phyloP scores from a whole-genome alignment of 2,888 invertebrate species.

The Agelastica alni region DNA sequence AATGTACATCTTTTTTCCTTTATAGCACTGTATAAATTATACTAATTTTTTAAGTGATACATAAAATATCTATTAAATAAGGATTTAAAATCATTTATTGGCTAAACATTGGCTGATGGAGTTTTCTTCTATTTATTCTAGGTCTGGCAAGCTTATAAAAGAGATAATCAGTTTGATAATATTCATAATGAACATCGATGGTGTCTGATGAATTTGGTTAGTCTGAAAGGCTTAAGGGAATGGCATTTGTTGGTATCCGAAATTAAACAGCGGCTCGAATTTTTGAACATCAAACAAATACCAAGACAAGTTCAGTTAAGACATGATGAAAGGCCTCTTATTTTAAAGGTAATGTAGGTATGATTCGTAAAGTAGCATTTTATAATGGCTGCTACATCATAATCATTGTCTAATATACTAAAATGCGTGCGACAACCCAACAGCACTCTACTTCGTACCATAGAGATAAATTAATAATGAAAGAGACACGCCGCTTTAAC shows the following conservation, averaged over 20 bases:
- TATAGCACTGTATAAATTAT: too few relatives aligned
- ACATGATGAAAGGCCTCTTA: constrained; percentile 61
- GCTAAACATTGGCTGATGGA: not conserved
- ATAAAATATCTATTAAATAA: too few relatives aligned
- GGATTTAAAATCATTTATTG: too few relatives aligned
- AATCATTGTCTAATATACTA: too few relatives aligned
- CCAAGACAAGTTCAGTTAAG: constrained; percentile 56
- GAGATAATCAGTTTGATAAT: constrained; percentile 40
- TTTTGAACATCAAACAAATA: constrained; percentile 64
- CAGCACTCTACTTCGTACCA: too few relatives aligned
- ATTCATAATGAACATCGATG: constrained; percentile 57
- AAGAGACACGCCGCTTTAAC: too few relatives aligned
- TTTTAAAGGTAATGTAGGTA: constrained; percentile 65
- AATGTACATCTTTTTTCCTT: too few relatives aligned
- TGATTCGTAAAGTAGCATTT: too few relatives aligned
- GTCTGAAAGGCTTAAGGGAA: constrained; percentile 73
- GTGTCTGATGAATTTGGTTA: constrained; percentile 73
- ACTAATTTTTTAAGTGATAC: too few relatives aligned
- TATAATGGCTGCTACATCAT: too few relatives aligned
- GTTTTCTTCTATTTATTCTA: constrained; percentile 47
- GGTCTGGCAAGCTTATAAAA: constrained; percentile 64
- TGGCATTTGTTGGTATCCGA: constrained; percentile 74
- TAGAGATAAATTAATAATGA: too few relatives aligned
- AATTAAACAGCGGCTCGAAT: constrained; percentile 65
- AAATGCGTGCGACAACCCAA: too few relatives aligned